phyloP scores from a whole-genome alignment of 2,888 invertebrate species.

The Arge pagana region DNA sequence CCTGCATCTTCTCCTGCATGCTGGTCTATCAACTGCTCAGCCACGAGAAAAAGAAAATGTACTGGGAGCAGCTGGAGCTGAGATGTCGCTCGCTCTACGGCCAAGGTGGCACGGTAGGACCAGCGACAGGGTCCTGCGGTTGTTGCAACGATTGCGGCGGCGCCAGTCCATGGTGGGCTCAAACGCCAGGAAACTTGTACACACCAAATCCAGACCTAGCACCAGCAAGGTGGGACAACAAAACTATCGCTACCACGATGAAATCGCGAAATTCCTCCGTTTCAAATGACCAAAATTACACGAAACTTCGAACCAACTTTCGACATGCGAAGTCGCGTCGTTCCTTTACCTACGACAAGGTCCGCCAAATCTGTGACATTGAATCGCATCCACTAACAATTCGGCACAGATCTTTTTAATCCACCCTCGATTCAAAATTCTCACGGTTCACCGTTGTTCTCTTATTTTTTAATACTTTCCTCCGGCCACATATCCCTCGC shows the following conservation, averaged over 20 bases:
- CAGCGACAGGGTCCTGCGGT: conserved; percentile 61
- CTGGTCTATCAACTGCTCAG: conserved; percentile 86
- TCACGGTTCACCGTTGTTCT: too few species aligned
- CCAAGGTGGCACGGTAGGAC: conserved; percentile 59
- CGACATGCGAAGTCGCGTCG: too few species aligned
- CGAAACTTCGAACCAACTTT: too few species aligned
- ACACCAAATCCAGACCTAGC: conserved; percentile 77
- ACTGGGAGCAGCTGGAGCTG: conserved; percentile 89
- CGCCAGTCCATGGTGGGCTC: conserved; percentile 61
- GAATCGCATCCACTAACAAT: too few species aligned
- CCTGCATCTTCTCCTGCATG: conserved; percentile 92
- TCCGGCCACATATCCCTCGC: too few species aligned
- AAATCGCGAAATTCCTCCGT: conserved; percentile 21
- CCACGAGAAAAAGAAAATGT: conserved; percentile 93
- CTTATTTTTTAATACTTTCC: too few species aligned
- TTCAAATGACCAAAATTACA: too few species aligned
- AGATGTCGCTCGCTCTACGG: conserved; percentile 80
- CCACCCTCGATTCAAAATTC: too few species aligned
- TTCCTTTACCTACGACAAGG: too few species aligned
- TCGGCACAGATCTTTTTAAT: too few species aligned
- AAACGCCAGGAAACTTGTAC: conserved; percentile 76
- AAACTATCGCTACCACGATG: conserved; percentile 7
- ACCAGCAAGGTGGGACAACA: conserved; percentile 48
- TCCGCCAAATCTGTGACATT: too few species aligned
- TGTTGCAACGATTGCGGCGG: conserved; percentile 75